phyloP scores from a whole-genome alignment of 2,888 invertebrate genomes.

The Loripinus fragilis region DNA sequence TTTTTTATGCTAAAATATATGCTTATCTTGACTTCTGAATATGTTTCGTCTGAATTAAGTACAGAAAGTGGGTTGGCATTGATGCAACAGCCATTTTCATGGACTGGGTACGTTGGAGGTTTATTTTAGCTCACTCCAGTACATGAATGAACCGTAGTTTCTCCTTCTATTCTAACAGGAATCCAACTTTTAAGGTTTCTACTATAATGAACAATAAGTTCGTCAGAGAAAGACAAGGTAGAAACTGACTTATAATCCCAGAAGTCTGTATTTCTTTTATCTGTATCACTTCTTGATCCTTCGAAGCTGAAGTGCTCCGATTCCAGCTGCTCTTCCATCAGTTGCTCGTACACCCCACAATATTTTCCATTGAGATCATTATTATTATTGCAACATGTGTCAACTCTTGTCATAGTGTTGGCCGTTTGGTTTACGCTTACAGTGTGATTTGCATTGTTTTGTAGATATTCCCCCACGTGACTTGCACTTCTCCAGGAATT shows the following conservation, averaged over 20 bases:
- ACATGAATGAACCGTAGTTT: not conserved
- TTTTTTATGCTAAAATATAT: too few relatives aligned
- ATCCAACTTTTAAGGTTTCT: conserved; percentile 36
- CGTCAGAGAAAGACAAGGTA: conserved; percentile 37
- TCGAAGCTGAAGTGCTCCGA: conserved; percentile 20
- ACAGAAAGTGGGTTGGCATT: too few relatives aligned
- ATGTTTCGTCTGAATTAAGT: too few relatives aligned
- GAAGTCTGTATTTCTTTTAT: conserved; percentile 26
- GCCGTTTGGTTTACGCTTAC: conserved; percentile 1
- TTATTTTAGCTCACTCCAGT: not conserved
- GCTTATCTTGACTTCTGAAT: too few relatives aligned
- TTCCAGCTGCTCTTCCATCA: conserved; percentile 57
- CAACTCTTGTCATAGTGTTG: not conserved
- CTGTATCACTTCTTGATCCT: conserved; percentile 25
- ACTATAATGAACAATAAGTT: conserved; percentile 34
- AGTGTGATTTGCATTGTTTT: not conserved
- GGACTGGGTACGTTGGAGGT: too few relatives aligned
- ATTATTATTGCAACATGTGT: not conserved
- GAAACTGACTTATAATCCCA: conserved; percentile 11
- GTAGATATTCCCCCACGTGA: conserved; percentile 22
- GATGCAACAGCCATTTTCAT: too few relatives aligned
- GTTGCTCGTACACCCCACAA: conserved; percentile 57
- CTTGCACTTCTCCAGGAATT: conserved; percentile 41
- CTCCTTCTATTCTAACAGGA: conserved; percentile 16
- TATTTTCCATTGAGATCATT: conserved; percentile 27